Base-by-base conservation (phyloP, 2,113 vertebrate species). In the Oxygymnocypris stewartii region DNA sequence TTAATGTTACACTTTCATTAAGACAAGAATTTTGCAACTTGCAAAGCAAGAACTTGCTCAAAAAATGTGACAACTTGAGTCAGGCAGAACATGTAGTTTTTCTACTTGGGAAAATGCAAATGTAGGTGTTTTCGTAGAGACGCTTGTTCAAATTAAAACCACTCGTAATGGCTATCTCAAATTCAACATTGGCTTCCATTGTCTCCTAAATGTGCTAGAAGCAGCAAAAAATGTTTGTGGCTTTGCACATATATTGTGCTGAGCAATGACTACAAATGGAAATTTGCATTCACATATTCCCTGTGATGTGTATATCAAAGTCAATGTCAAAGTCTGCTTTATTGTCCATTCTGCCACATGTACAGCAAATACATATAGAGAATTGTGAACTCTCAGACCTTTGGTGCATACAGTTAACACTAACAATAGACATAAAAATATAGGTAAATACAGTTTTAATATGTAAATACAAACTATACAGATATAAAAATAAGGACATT, bases 241-340 rank as follows among this genome's bases (percentile, higher is more conserved):
- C 79, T 31, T 47, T 0, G 10, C 61, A 71, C 14, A 23, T 6
- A 49, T 47, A 69, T 49, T 69, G 25, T 67, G 61, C 37, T 31
- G 40, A 47, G 25, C 42, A 25, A 28, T 28, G 79, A 67, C 42
- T 9, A 35, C 81, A 82, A 82, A 82, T 67, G 61, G 42, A 71
- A 82, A 71, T 49, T 13, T 51, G 81, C 61, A 71, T 51, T 82
- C 81, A 82, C 25, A 35, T 49, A 82, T 82, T 82, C 47, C 63
- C 81, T 82, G 44, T 51, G 63, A 51, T 35, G 44, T 69, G 63
- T 71, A 8, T 31, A 31, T 31, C 28, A 31, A 31, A 31, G 28
- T 31, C 28, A 31, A 31, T 31, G 28, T 31, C 28, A 31, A 31
- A 31, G 28, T 31, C 28, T 31, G 28, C 28, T 31, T 31, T 31